Evolutionary conservation across 2,113 vertebrate species (phyloP), one percentile per base, ranked within the genome.

Genomic region (Myocastor coypus): DNA sequence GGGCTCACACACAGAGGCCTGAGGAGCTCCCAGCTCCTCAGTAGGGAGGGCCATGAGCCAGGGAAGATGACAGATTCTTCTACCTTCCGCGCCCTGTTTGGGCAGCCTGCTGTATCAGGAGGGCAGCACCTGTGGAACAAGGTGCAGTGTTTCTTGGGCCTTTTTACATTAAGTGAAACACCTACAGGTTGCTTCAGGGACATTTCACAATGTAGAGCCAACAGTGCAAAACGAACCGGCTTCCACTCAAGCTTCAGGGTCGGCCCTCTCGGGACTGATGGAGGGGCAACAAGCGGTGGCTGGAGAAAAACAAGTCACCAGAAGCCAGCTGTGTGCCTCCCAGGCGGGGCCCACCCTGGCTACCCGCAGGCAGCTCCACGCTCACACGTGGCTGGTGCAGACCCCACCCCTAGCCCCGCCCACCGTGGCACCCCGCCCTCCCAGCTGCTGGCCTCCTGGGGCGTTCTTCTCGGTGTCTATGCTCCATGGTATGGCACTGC

Each of bases 301-400:
- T 20, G 52, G 0, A 37, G 30, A n/a, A 93, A 34, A 59, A 13
- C 3, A 4, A 42, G 8, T 28, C 4, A 11, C 59, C 30, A 9
- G 37, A 7, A 80, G 59, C 66, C 30, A 28, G 2, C 19, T 34
- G 4, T 0, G 14, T 0, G 1, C 40, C 32, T 32, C 11, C 2
- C 24, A 0, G 14, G 26, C 2, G 0, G 3, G 8, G 13, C 26
- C 1, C 46, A 26, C 26, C 8, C 26, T 30, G 16, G 2, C 5
- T 0, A 7, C 17, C 0, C 13, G 37, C 69, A 0, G 0, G 5
- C 7, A 42, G 37, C 46, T 32, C 28, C 32, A 26, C n/a, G 50
- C 37, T 80, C 95, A 42, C 7, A 0, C 1, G 32, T 8, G 40
- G 11, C 42, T 66, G 1, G 30, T 26, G 2, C 0, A 34, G 24